phyloP scores from a whole-genome alignment of 2,797 vertebrate genomes.

The Serranus cabrilla region DNA sequence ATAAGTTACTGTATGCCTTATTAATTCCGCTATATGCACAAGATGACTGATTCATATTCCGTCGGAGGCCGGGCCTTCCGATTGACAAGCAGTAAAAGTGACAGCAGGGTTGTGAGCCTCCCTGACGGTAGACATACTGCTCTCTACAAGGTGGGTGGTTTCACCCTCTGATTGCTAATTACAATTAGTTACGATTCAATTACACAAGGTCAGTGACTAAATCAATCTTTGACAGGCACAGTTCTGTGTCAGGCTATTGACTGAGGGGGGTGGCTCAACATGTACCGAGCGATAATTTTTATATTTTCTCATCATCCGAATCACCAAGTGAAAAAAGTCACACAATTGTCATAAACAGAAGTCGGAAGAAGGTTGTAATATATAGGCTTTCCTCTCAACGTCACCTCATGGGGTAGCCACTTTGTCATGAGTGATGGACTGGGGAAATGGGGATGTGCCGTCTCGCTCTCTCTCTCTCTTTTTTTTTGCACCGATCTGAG shows the following conservation, averaged over 20 bases:
- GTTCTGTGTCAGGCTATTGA: conserved; percentile 52
- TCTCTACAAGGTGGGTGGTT: conserved; percentile 76
- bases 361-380: conserved; percentile 24
- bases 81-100: conserved; percentile 56
- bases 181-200: conserved; percentile 82
- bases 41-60: conserved; percentile 53
- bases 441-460: conserved; percentile 18
- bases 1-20: conserved; percentile 33
- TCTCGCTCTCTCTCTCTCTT: conserved; percentile 2
- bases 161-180: conserved; percentile 79
- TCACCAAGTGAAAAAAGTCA: conserved; percentile 25
- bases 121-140: conserved; percentile 40
- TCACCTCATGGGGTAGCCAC: conserved; percentile 42
- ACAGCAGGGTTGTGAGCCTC: conserved; percentile 57
- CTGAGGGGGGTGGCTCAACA: conserved; percentile 36
- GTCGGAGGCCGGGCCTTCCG: conserved; percentile 18
- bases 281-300: conserved; percentile 33
- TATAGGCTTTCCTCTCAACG: conserved; percentile 29
- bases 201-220: conserved; percentile 81
- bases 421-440: conserved; percentile 67
- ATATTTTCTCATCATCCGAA: conserved; percentile 30
- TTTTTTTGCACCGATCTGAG: conserved; percentile 51
- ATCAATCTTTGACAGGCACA: conserved; percentile 69
- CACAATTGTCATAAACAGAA: conserved; percentile 43
- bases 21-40: conserved; percentile 42